phyloP scores from a whole-genome alignment of 2,113 vertebrate genomes.

The Heliornis fulica region DNA sequence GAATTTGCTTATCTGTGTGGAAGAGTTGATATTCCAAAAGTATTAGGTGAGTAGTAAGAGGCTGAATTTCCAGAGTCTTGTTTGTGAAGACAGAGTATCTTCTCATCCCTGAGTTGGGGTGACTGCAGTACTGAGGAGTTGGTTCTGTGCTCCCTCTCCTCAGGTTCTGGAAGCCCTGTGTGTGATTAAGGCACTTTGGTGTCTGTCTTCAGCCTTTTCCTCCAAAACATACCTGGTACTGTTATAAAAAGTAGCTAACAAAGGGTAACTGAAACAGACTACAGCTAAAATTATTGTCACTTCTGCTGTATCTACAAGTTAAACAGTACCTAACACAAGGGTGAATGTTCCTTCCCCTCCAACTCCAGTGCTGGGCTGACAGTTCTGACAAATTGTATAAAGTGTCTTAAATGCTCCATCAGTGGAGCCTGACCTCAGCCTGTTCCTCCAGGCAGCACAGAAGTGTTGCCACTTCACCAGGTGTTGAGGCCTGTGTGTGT shows the following conservation, averaged over 20 bases:
- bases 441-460: not conserved
- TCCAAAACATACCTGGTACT: not conserved
- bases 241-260: not conserved
- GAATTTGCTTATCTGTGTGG: not conserved
- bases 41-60: not conserved
- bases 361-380: not conserved
- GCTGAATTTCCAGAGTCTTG: not conserved
- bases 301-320: not conserved
- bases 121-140: not conserved
- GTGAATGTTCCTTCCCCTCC: not conserved
- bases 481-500: fast-evolving
- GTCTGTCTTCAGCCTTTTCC: not conserved
- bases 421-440: not conserved
- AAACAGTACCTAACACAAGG: not conserved
- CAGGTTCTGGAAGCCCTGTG: not conserved
- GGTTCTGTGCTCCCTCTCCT: not conserved
- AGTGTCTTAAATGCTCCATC: not conserved
- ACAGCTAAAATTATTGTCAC: not conserved
- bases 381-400: not conserved
- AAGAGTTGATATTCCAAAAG: not conserved
- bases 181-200: not conserved
- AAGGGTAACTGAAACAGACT: not conserved
- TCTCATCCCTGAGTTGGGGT: not conserved
- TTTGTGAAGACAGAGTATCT: not conserved
- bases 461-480: not conserved